Base-by-base conservation (phyloP, 2,113 vertebrate species). In the Solenodon paradoxus region DNA sequence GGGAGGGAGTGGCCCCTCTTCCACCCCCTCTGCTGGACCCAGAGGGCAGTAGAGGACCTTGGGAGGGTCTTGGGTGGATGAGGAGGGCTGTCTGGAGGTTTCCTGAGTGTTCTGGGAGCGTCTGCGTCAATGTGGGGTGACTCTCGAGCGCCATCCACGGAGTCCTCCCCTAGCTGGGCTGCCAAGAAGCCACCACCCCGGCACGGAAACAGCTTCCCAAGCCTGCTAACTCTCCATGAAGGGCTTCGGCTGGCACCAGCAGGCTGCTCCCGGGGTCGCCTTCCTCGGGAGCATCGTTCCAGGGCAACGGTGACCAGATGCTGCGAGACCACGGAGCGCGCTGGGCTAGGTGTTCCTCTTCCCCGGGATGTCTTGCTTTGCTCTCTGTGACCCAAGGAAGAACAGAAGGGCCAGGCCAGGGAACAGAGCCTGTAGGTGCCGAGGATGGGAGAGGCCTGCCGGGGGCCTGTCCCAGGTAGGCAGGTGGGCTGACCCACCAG, bases 31-130 rank as follows among this genome's bases (percentile, higher is more conserved):
- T 84, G 63, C 83, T 91, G 28, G 80, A 61, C 82, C 77, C 94
- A 92, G 96, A 88, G 93, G 88, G 78, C 68, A 79, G 69, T 66
- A 79, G 87, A 79, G 88, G 78, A 71, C 51, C 80, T 75, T 45
- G 61, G 66, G 88, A 96, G 69, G 66, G 81, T 83, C 94, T 95
- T 24, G 1, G 88, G 69, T 86, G 79, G 94, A 92, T 89, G 92
- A 79, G 75, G 75, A 94, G 84, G 79, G 81, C 83, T 96, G 82
- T 93, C 81, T 96, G 96, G 92, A 96, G 90, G 92, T 95, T 97
- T 97, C 97, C 97, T 97, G 97, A 97, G 97, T 97, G 97, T 96
- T 97, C 97, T 94, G 95, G 89, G 93, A 93, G 96, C 94, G 89
- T 94, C 96, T 88, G 95, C 7, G 4, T 95, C 92, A 87, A 92